phyloP scores from a whole-genome alignment of 1,140 invertebrate species.

The Mamestra configurata region DNA sequence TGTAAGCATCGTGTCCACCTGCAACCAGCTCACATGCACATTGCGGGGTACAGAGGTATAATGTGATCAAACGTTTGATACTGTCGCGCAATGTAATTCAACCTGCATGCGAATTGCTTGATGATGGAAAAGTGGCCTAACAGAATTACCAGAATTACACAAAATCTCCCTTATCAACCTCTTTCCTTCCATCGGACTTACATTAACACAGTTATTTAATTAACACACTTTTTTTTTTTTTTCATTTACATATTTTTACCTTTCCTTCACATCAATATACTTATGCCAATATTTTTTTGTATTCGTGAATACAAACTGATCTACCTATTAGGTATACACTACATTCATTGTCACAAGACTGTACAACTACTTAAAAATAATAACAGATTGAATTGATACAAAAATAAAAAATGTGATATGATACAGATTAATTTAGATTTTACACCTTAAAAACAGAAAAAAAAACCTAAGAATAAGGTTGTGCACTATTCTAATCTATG shows the following conservation, averaged over 20 bases:
- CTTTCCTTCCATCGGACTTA: slow-evolving; percentile 16
- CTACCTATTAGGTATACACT: slow-evolving; percentile 44
- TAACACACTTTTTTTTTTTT: slow-evolving; percentile 31
- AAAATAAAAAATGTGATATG: slow-evolving; percentile 41
- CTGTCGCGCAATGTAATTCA: too few relatives aligned
- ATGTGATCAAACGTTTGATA: too few relatives aligned
- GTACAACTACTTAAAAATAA: slow-evolving; percentile 25
- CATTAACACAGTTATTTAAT: slow-evolving; percentile 14
- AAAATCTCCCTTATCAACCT: slow-evolving; percentile 2
- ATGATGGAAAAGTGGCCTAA: too few relatives aligned
- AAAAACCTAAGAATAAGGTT: slow-evolving; percentile 10
- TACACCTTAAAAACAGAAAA: slow-evolving; percentile 13
- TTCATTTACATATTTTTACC: neutral
- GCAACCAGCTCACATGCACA: too few relatives aligned
- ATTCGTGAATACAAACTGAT: slow-evolving; percentile 35
- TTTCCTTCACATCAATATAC: slow-evolving; percentile 16
- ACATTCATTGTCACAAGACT: slow-evolving; percentile 36
- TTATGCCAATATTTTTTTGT: slow-evolving; percentile 5
- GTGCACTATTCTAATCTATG: slow-evolving; percentile 21
- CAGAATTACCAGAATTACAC: neutral
- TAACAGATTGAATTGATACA: slow-evolving; percentile 28
- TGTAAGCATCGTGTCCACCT: too few relatives aligned
- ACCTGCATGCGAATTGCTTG: too few relatives aligned
- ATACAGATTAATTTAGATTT: slow-evolving; percentile 28
- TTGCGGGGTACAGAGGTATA: too few relatives aligned